Base-by-base conservation (phyloP, 2,113 vertebrate genomes). In the Sula dactylatra region DNA sequence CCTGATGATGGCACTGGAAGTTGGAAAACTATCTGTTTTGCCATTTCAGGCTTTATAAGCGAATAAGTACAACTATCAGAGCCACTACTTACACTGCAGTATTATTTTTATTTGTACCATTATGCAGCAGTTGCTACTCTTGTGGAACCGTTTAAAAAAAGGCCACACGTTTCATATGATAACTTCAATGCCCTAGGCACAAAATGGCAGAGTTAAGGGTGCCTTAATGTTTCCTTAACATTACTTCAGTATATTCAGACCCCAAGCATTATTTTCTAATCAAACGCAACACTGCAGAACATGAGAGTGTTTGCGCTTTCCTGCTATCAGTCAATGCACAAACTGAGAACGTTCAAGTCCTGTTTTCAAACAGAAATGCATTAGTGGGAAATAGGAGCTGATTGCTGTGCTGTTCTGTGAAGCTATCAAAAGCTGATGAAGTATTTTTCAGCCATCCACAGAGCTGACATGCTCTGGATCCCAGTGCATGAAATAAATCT, bases 401-500 rank as follows among this genome's bases (percentile, higher is more conserved):
- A 80, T 79, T 87, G 25, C 42, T 62, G 32, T 45, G 34, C 26
- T 95, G 78, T 90, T 71, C 81, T 70, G 67, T 50, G 84, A 89
- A 91, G 50, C 54, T 52, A 58, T 95, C 84, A 82, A 84, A 97
- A 95, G 58, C 56, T 77, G 74, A 80, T 90, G 73, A 82, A 85
- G 62, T 47, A 88, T 94, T 97, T 93, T 91, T 86, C 56, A 86
- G 76, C 91, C 95, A 96, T 86, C 65, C 64, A 52, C 65, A 61
- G 62, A 96, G 40, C 47, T 94, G 96, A 96, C 82, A 77, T 67
- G 54, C 34, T 81, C 78, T 91, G 92, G 69, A 92, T 96, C 86
- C 26, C 40, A 86, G 47, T 55, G 40, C n/a, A 80, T 93, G 80
- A 97, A 96, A 97, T 97, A 97, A 96, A 97, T 96, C 88, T 96